Conservation (phyloP, 2,797 vertebrate genomes). For the Cyclura pinguis region DNA sequence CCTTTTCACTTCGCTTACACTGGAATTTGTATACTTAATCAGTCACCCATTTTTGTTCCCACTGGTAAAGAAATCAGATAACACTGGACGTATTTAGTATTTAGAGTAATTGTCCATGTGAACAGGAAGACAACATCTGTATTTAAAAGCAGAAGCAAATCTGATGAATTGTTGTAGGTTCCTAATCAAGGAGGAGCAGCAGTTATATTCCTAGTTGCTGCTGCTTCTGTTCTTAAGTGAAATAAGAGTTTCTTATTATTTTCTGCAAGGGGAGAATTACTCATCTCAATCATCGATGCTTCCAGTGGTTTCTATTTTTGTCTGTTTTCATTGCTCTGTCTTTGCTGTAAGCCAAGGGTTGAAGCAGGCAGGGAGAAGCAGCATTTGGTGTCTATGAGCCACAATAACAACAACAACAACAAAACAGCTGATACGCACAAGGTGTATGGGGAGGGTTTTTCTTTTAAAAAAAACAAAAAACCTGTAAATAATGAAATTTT, state of each 20-base stretch:
- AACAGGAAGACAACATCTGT: not conserved
- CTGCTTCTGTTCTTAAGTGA: no score
- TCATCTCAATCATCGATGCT: not conserved
- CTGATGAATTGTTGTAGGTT: no score
- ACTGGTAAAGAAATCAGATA: not conserved
- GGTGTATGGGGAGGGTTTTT: no score
- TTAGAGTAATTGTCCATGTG: not conserved
- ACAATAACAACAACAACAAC: not conserved
- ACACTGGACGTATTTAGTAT: not conserved
- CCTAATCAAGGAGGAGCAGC: no score
- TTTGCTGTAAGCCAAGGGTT: not conserved
- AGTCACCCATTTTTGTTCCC: no score
- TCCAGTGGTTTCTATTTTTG: not conserved
- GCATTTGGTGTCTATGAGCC: not conserved
- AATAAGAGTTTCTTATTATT: not conserved
- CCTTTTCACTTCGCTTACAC: not conserved
- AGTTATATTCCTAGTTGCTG: no score
- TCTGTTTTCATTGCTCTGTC: not conserved
- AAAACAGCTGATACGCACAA: not conserved
- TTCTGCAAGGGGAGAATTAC: not conserved
- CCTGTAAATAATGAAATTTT: not conserved
- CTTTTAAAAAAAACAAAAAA: no score
- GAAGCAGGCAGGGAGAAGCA: not conserved
- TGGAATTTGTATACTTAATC: no score
- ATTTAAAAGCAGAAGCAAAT: no score